Percentiles rank a stretch among this genome's conserved stretches.
Conservation (phyloP, 2,797 vertebrate species). For the Typhlichthys subterraneus region DNA sequence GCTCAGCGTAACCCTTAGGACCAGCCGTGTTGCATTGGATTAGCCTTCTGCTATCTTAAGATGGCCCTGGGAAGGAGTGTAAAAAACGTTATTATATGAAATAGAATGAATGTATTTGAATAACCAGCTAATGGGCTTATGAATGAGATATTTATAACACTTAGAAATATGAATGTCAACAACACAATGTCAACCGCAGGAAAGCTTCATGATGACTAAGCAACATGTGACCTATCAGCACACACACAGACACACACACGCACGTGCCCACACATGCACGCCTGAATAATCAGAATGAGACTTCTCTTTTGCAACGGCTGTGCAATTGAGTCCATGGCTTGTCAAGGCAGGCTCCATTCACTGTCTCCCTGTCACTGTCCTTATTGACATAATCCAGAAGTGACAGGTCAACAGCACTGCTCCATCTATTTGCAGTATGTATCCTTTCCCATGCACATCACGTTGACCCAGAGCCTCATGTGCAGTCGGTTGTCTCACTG, state of each 20-base stretch:
- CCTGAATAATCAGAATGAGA: slow-evolving; percentile 37
- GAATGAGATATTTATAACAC: neutral
- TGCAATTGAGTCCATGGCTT: slow-evolving; percentile 47
- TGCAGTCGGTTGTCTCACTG: slow-evolving; percentile 42
- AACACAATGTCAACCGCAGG: slow-evolving; percentile 26
- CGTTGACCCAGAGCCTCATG: slow-evolving; percentile 60
- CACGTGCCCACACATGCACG: slow-evolving; percentile 3
- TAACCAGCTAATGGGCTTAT: neutral
- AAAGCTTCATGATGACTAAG: slow-evolving; percentile 59
- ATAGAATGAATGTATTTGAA: slow-evolving; percentile 1
- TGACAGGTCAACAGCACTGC: slow-evolving; percentile 41
- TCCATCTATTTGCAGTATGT: slow-evolving; percentile 46
- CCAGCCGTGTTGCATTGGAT: slow-evolving; percentile 42
- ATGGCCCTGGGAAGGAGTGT: slow-evolving; percentile 7
- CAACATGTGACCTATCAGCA: slow-evolving; percentile 33
- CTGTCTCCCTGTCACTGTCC: slow-evolving; percentile 38
- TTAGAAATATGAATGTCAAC: too few relatives aligned
- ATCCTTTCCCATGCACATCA: slow-evolving; percentile 36
- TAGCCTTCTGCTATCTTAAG: slow-evolving; percentile 30
- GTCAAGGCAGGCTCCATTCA: slow-evolving; percentile 49
- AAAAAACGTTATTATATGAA: neutral
- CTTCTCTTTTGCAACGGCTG: slow-evolving; percentile 45
- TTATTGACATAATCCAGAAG: slow-evolving; percentile 66
- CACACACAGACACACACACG: slow-evolving; percentile 19
- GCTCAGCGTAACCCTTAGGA: slow-evolving; percentile 23